phyloP scores from a whole-genome alignment of 2,113 vertebrate genomes.

The Oncorhynchus keta region DNA sequence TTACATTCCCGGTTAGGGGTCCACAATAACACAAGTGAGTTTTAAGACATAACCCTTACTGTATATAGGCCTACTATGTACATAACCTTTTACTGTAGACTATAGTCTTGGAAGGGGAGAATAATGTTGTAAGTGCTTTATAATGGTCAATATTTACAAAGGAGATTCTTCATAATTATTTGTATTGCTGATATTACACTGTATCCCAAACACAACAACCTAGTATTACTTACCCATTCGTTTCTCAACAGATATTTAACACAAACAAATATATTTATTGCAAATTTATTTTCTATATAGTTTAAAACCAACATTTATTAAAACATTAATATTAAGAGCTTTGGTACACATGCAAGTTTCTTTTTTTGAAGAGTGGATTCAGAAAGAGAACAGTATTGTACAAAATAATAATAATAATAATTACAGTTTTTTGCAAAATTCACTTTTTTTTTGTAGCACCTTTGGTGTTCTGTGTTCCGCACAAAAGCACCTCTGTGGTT shows the following conservation, averaged over 20 bases:
- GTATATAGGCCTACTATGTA: constrained; percentile 9
- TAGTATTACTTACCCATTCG: constrained; percentile 52
- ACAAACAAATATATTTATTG: constrained; percentile 57
- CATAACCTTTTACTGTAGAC: background rate
- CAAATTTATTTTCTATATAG: constrained; percentile 47
- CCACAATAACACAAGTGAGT: background rate
- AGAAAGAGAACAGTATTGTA: constrained; percentile 87
- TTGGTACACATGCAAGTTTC: constrained; percentile 85
- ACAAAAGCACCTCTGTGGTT: constrained; percentile 85
- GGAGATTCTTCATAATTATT: constrained; percentile 80
- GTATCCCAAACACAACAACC: constrained; percentile 68
- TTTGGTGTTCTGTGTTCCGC: constrained; percentile 77
- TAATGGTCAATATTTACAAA: constrained; percentile 88
- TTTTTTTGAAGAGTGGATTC: constrained; percentile 78
- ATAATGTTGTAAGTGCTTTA: constrained; percentile 60
- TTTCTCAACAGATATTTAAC: constrained; percentile 28
- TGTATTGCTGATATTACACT: constrained; percentile 78
- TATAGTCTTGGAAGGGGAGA: constrained; percentile 6
- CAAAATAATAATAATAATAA: constrained; percentile 95
- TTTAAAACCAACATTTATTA: constrained; percentile 45
- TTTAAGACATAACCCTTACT: background rate
- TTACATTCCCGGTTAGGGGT: too few species aligned
- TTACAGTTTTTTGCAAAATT: constrained; percentile 90
- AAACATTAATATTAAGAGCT: constrained; percentile 64
- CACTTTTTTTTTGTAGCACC: constrained; percentile 83